Percentiles rank a stretch among this genome's conserved stretches.
These are phyloP conservation scores for Drosophila neocordata DNA, from an alignment of 1,140 invertebrate species.

Conservation along the genomic window DNA sequence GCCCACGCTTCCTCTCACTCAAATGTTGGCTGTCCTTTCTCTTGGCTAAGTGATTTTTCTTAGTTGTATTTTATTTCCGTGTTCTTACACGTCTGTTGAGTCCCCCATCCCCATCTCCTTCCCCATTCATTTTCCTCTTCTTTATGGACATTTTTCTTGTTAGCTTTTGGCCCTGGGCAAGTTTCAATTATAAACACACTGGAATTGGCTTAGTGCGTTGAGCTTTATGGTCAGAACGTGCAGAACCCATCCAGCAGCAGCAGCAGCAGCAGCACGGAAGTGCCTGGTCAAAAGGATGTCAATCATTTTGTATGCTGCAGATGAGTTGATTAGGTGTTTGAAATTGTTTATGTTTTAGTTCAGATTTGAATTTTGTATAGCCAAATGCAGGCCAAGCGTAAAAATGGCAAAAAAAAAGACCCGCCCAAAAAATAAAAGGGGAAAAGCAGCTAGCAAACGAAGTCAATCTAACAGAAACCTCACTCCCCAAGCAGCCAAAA, in stretches of 20 bases:
- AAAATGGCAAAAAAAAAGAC: background rate
- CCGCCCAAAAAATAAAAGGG: background rate
- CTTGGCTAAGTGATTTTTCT: constrained; percentile 7
- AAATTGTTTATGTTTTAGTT: constrained; percentile 11
- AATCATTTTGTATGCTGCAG: constrained; percentile 11
- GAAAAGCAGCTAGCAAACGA: background rate
- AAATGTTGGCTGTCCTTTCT: constrained; percentile 8
- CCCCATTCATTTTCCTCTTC: background rate
- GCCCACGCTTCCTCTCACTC: background rate
- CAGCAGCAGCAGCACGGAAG: constrained; percentile 26
- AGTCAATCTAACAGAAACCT: constrained; percentile 2
- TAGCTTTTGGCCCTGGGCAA: constrained; percentile 22
- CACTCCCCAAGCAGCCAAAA: background rate
- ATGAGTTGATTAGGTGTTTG: constrained; percentile 10
- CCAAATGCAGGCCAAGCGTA: constrained; percentile 3
- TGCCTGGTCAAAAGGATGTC: constrained; percentile 17
- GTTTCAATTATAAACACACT: constrained; percentile 53
- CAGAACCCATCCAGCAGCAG: background rate
- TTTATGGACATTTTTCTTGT: background rate
- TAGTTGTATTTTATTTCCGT: constrained; percentile 20
- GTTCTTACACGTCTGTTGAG: background rate
- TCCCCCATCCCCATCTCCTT: background rate
- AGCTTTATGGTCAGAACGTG: constrained; percentile 35
- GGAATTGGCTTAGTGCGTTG: constrained; percentile 45
- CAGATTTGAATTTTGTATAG: background rate